Percentiles rank a stretch among this genome's conserved stretches.
These are phyloP conservation scores for Wiebesia pumilae DNA, from an alignment of 1,140 invertebrate genomes.

Conservation along the genomic window DNA sequence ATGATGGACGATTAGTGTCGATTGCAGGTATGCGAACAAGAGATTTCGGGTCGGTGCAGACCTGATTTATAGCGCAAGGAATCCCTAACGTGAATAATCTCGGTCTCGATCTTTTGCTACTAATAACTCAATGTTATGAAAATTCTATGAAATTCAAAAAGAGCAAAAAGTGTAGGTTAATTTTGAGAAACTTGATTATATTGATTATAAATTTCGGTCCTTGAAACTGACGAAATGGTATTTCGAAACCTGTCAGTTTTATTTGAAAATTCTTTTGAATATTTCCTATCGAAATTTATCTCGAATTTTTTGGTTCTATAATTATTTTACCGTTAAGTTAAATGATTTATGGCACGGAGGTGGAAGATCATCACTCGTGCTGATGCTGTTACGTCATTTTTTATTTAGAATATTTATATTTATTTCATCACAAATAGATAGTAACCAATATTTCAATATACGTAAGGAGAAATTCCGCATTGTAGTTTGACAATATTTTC, in stretches of 20 bases:
- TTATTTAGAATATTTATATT: neutral
- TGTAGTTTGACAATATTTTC: too few relatives aligned
- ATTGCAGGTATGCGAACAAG: neutral
- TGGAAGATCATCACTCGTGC: too few relatives aligned
- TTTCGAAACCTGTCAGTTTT: too few relatives aligned
- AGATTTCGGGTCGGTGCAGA: neutral
- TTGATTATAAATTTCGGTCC: too few relatives aligned
- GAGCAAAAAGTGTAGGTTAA: too few relatives aligned
- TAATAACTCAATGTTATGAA: neutral
- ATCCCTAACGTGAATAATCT: neutral
- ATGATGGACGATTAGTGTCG: neutral
- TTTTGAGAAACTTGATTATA: too few relatives aligned
- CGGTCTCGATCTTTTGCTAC: neutral
- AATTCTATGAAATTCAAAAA: too few relatives aligned
- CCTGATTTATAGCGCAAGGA: neutral
- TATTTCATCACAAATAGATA: neutral
- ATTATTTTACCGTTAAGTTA: neutral
- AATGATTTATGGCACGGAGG: neutral
- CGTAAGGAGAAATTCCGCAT: neutral
- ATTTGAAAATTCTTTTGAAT: too few relatives aligned
- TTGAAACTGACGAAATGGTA: too few relatives aligned
- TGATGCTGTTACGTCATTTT: neutral
- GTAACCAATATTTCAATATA: neutral
- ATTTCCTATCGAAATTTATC: neutral
- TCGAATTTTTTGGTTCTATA: neutral